phyloP scores from a whole-genome alignment of 2,797 vertebrate species.

The Columba guinea region DNA sequence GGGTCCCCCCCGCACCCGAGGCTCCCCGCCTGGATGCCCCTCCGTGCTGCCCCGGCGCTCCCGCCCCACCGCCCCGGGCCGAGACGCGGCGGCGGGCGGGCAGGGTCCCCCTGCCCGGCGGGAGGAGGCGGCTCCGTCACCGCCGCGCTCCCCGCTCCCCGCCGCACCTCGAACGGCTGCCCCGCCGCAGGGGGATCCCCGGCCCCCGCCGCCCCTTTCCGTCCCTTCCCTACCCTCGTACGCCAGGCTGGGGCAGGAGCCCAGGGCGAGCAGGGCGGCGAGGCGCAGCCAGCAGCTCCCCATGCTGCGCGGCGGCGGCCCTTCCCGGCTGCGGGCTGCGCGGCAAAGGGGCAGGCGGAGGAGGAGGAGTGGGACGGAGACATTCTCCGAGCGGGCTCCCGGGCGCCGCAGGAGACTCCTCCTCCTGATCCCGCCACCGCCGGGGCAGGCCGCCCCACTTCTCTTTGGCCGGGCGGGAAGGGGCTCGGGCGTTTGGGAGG shows the following conservation, averaged over 20 bases:
- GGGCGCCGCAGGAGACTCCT: constrained; percentile 2
- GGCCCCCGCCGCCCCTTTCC: neutral
- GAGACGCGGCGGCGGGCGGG: neutral
- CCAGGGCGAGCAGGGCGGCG: constrained; percentile 50
- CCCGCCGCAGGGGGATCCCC: neutral
- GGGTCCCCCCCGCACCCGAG: neutral
- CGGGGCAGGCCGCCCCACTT: neutral
- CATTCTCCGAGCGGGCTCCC: neutral
- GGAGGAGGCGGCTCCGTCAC: neutral
- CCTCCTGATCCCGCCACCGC: neutral
- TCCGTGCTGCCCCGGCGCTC: neutral
- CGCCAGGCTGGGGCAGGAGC: constrained; percentile 26
- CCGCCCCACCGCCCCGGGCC: neutral
- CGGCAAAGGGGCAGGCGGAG: neutral
- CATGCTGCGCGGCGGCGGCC: constrained; percentile 54
- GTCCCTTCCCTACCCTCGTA: constrained; percentile 39
- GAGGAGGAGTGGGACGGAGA: neutral
- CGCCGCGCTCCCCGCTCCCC: neutral
- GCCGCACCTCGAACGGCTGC: neutral
- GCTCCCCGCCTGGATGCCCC: neutral
- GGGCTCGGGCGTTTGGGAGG: neutral
- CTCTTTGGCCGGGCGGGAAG: neutral
- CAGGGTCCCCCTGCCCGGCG: neutral
- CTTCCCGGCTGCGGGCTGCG: neutral
- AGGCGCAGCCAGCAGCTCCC: constrained; percentile 46